A percentile compares a stretch with the other conserved stretches of the same genome.
phyloP scores from a whole-genome alignment of 1,140 invertebrate species.

The Phenacoccus solenopsis region DNA sequence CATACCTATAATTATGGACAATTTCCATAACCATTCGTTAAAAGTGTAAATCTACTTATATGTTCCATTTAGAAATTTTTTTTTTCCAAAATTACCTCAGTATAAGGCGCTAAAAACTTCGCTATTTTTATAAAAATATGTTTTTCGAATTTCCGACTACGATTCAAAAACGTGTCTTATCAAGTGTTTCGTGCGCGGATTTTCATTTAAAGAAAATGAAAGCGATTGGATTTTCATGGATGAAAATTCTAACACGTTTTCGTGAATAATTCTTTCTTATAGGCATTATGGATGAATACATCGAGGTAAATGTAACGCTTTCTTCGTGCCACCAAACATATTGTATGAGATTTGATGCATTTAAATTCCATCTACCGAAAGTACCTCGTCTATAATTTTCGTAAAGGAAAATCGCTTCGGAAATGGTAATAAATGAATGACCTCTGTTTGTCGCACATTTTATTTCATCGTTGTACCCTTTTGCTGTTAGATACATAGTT shows the following conservation, averaged over 20 bases:
- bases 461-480: not conserved
- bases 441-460: not conserved
- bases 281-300: not conserved
- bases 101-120: not conserved
- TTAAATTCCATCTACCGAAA: not conserved
- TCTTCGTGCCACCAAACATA: not conserved
- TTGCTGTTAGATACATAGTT: not conserved
- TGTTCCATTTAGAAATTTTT: not conserved
- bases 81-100: not conserved
- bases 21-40: too few relatives aligned
- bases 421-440: not conserved
- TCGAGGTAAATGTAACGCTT: not conserved
- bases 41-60: too few relatives aligned
- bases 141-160: too few relatives aligned
- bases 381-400: not conserved
- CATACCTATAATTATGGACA: too few relatives aligned
- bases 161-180: too few relatives aligned
- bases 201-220: too few relatives aligned
- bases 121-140: too few relatives aligned
- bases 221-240: too few relatives aligned
- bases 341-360: conserved; percentile 2
- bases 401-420: not conserved
- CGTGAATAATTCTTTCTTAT: not conserved
- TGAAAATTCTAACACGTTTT: too few relatives aligned
- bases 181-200: too few relatives aligned